Base-by-base conservation (phyloP, 2,888 invertebrate species). In the Chesias legatella region DNA sequence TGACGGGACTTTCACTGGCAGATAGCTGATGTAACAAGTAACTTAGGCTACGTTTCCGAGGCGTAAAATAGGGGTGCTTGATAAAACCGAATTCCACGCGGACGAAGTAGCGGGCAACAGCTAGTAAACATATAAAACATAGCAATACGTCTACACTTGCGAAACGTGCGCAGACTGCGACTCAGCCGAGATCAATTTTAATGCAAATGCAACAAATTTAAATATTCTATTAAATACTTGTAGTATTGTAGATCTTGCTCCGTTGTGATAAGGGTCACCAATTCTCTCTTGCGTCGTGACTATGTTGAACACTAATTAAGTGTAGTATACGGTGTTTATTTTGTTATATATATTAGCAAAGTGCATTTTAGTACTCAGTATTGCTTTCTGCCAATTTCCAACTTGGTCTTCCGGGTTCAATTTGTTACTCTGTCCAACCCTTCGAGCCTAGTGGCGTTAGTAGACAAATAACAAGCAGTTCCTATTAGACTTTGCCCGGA, bases 191-290 rank as follows among this genome's bases (percentile, higher is more conserved):
- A 26, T 25, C 40, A 39, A 42, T 53, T 53, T 37, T 40, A 32
- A 53, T 48, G 48, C 38, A 48, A 53, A 53, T 51, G 26, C 20
- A 36, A 22, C 20, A 34, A 17, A 44, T 48, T 51, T 48, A 29
- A 44, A 48, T 53, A 46, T 52, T 42, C 37, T 35, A 37, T 46
- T 42, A 25, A 39, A 26, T n/a, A 22, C 11, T 27, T 11, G 9
- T 11, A 1, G 26, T 7, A 40, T 37, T 37, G 9, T 46, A 35
- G 33, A 32, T 36, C 43, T 44, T 46, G 35, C 29, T 10, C 23
- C 35, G 10, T 42, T 40, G 46, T 27, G 27, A 47, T 48, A 51
- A 33, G 46, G 33, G 33, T 33, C 24, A 28, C 7, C n/a, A 21
- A 22, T 39, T 25, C 21, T 40, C 10, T 37, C 21, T 20, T 6